These are phyloP conservation scores for Oxytorus armatus DNA, from an alignment of 2,888 invertebrate species.

Conservation along the genomic window DNA sequence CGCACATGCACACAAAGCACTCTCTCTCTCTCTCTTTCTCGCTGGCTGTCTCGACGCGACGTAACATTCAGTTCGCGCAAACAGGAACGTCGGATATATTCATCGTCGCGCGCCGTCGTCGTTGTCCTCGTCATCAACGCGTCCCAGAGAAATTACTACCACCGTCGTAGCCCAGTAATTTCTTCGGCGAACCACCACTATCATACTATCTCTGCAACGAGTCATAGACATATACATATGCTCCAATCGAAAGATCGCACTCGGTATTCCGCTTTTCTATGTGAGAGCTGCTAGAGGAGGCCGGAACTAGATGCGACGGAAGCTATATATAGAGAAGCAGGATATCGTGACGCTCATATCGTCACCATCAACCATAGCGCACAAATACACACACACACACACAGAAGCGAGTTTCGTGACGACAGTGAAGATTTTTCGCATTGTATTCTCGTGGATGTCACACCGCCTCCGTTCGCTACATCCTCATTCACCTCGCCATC, in stretches of 20 bases:
- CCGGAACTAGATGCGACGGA: slow-evolving; percentile 20
- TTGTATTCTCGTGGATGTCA: slow-evolving; percentile 61
- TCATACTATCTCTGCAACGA: slow-evolving; percentile 4
- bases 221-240: background rate
- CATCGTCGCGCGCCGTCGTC: slow-evolving; percentile 59
- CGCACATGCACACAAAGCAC: slow-evolving; percentile 42
- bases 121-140: slow-evolving; percentile 56
- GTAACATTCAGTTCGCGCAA: slow-evolving; percentile 56
- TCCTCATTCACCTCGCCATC: slow-evolving; percentile 39
- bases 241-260: slow-evolving; percentile 14
- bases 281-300: slow-evolving; percentile 8
- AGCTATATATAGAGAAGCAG: background rate
- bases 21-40: slow-evolving; percentile 18
- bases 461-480: slow-evolving; percentile 26
- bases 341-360: slow-evolving; percentile 5
- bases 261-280: background rate
- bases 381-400: background rate
- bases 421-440: slow-evolving; percentile 43
- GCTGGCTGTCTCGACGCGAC: slow-evolving; percentile 41
- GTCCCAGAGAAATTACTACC: slow-evolving; percentile 60
- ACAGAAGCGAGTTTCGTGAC: slow-evolving; percentile 18
- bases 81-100: slow-evolving; percentile 60
- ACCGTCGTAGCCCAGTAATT: slow-evolving; percentile 45
- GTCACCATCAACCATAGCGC: slow-evolving; percentile 1
- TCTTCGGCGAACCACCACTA: slow-evolving; percentile 25